phyloP scores from a whole-genome alignment of 1,140 invertebrate species.

The Sesamia nonagrioides region DNA sequence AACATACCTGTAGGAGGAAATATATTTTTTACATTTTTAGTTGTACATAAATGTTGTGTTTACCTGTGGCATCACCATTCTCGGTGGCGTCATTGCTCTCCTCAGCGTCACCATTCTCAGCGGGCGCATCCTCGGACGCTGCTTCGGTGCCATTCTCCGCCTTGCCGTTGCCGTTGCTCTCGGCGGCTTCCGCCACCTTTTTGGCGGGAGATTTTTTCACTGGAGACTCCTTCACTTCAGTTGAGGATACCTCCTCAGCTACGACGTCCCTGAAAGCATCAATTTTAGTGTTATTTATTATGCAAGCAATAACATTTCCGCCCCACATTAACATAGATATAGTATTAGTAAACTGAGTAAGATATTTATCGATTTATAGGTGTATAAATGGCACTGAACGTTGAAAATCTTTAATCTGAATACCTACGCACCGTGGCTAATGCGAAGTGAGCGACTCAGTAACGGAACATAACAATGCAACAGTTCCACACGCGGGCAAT shows the following conservation, averaged over 20 bases:
- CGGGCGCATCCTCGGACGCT: slow-evolving; percentile 68
- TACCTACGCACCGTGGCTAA: slow-evolving; percentile 41
- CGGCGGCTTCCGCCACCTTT: slow-evolving; percentile 82
- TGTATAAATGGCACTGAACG: neutral
- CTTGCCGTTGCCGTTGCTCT: slow-evolving; percentile 88
- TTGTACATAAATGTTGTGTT: slow-evolving; percentile 10
- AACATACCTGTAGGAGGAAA: neutral
- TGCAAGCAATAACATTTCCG: neutral
- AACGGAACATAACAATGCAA: slow-evolving; percentile 52
- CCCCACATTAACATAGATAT: neutral
- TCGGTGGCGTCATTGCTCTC: slow-evolving; percentile 89
- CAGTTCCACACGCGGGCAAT: slow-evolving; percentile 51
- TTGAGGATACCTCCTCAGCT: slow-evolving; percentile 81
- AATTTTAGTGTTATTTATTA: neutral
- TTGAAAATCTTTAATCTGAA: slow-evolving; percentile 44
- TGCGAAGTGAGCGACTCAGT: slow-evolving; percentile 39
- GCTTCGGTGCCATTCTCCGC: slow-evolving; percentile 87
- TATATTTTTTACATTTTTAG: neutral
- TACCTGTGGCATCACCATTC: slow-evolving; percentile 89
- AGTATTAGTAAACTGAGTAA: neutral
- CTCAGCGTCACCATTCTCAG: slow-evolving; percentile 87
- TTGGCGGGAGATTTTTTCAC: slow-evolving; percentile 85
- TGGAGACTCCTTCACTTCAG: slow-evolving; percentile 79
- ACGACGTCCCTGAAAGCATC: slow-evolving; percentile 74
- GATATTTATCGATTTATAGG: neutral